Base-by-base conservation (phyloP, 2,113 vertebrate species). In the Rhea pennata region DNA sequence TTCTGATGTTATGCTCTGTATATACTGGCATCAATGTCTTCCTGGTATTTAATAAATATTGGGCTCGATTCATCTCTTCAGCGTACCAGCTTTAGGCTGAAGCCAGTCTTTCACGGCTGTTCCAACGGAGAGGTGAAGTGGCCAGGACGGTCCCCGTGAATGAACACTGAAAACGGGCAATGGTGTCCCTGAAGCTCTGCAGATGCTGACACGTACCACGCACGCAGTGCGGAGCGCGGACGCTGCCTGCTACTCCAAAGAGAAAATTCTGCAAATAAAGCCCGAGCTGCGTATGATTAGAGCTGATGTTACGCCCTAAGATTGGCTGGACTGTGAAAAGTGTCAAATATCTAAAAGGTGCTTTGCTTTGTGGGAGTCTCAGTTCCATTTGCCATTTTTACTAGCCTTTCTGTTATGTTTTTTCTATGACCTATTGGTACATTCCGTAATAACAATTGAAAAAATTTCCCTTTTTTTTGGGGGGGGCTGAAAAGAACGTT, bases 231-330 rank as follows among this genome's bases (percentile, higher is more conserved):
- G 56, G 88, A 84, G 42, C n/a, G n/a, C 29, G 24, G 8, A 0
- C 12, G 20, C 24, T 61, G 22, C 4, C 29, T 21, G 15, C 61
- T 24, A 27, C 27, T 69, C 56, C 20, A 72, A 86, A 64, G 90
- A 64, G 1, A 40, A 71, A 64, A 56, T 44, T 42, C 44, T 80
- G 31, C 75, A 80, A 67, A 73, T 11, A 0, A 4, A 80, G 24
- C 16, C 27, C 31, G 14, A 0, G 0, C 4, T 82, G 20, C 19
- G 79, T 15, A 72, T 15, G 42, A 70, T 42, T 33, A 75, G 23
- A 17, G 50, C 15, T 50, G 40, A 70, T 8, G 9, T 4, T 3
- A 2, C 26, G 9, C 27, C 66, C 69, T 44, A 31, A 53, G 46
- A 61, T 15, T 3, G 7, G 31, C 7, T 39, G 26, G 61, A 27